Evolutionary conservation across 2,797 vertebrate species (phyloP).

Genomic region (Etheostoma perlongum): DNA sequence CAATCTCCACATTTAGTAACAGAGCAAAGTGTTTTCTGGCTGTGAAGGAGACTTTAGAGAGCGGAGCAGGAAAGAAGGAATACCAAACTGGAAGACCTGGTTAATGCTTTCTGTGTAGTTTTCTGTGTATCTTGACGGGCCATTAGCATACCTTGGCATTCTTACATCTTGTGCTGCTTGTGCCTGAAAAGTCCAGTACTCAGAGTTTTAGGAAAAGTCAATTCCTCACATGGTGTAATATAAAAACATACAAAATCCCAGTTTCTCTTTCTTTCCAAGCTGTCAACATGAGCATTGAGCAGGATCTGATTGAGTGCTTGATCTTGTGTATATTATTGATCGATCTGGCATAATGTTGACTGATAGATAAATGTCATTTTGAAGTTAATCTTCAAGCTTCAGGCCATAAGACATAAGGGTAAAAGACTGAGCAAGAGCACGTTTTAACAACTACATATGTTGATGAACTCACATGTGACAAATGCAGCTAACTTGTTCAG

Average conservation of each 20-base stretch:
- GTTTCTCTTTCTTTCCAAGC: neutral
- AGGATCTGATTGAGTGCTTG: neutral
- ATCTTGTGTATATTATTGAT: neutral
- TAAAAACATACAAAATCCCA: constrained; percentile 3
- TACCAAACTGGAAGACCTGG: constrained; percentile 28
- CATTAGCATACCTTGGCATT: constrained; percentile 69
- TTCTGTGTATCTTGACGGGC: constrained; percentile 54
- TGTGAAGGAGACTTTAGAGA: constrained; percentile 44
- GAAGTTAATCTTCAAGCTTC: neutral
- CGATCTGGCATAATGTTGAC: neutral
- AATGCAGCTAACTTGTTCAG: constrained; percentile 27
- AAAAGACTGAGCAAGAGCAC: neutral
- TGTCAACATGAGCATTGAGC: neutral
- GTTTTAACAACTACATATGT: constrained; percentile 4
- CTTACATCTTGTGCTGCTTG: constrained; percentile 26
- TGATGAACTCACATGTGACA: constrained; percentile 18
- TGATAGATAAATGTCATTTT: neutral
- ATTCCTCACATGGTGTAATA: neutral
- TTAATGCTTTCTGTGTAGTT: constrained; percentile 41
- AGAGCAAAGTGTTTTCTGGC: constrained; percentile 28
- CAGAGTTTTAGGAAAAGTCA: constrained; percentile 38
- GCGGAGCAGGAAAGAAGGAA: constrained; percentile 20
- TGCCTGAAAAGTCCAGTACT: constrained; percentile 38
- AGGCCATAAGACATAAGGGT: neutral
- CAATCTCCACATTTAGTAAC: constrained; percentile 5